These are phyloP conservation scores for Danionella cerebrum DNA, from an alignment of 2,113 vertebrate species.

Conservation along the genomic window DNA sequence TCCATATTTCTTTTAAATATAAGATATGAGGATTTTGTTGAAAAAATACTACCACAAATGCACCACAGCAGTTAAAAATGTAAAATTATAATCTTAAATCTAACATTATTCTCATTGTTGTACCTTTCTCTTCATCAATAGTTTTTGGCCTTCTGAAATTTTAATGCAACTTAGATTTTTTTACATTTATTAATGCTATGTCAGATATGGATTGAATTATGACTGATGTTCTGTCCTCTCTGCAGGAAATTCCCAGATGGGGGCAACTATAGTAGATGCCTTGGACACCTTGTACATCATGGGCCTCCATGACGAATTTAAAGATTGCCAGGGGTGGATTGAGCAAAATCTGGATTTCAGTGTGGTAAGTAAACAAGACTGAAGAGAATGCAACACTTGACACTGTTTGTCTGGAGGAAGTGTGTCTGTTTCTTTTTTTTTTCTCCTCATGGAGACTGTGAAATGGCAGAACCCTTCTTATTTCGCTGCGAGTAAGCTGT, in stretches of 20 bases:
- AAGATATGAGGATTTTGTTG: no score
- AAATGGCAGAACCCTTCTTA: background rate
- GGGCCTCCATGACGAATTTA: constrained; percentile 94
- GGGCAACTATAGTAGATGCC: constrained; percentile 94
- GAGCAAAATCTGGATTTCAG: constrained; percentile 92
- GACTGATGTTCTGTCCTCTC: constrained; percentile 11
- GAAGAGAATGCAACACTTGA: background rate
- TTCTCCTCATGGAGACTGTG: background rate
- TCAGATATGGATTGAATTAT: background rate
- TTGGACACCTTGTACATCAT: constrained; percentile 96
- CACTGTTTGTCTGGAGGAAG: background rate
- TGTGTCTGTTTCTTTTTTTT: background rate
- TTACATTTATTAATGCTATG: background rate
- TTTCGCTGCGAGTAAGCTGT: constrained; percentile 3
- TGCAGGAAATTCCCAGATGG: constrained; percentile 89
- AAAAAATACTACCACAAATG: no score
- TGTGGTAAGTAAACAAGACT: constrained; percentile 67
- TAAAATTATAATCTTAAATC: no score
- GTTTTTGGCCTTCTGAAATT: no score
- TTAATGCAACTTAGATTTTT: background rate
- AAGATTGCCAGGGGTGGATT: constrained; percentile 93
- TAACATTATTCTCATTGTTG: no score
- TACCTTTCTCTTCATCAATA: no score
- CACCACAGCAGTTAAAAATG: no score
- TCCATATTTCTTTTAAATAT: no score